phyloP scores from a whole-genome alignment of 2,113 vertebrate genomes.

The Myrmecobius fasciatus region DNA sequence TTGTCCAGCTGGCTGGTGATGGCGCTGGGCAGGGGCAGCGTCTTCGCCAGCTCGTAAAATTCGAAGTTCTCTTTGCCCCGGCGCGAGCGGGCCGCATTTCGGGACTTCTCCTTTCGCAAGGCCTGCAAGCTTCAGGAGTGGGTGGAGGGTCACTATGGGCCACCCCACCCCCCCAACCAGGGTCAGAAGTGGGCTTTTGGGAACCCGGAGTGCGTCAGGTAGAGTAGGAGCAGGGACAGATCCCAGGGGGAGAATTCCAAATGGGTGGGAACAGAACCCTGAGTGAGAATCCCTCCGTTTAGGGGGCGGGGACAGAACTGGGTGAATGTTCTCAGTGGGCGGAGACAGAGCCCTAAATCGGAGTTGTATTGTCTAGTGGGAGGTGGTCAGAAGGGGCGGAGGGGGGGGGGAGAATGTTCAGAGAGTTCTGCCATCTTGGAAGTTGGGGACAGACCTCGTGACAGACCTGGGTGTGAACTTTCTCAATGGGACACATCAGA shows the following conservation, averaged over 20 bases:
- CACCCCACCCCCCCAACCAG: rapidly evolving
- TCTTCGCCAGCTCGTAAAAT: conserved; percentile 94
- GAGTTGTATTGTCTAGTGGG: background rate
- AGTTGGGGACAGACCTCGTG: background rate
- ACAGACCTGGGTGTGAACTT: background rate
- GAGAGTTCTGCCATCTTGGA: background rate
- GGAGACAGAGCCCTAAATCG: background rate
- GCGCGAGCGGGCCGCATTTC: conserved; percentile 92
- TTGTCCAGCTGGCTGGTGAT: conserved; percentile 96
- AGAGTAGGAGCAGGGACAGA: background rate
- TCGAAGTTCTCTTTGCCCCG: conserved; percentile 95
- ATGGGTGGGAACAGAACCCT: background rate
- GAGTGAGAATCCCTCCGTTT: background rate
- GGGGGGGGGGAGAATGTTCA: background rate
- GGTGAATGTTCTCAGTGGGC: background rate
- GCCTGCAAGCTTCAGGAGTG: conserved; percentile 89
- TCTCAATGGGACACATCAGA: background rate
- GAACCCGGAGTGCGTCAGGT: background rate
- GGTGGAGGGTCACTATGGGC: conserved; percentile 40
- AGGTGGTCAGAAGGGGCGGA: background rate
- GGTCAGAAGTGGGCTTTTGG: background rate
- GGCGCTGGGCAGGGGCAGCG: conserved; percentile 92
- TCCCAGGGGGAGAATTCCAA: background rate
- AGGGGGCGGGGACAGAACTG: background rate
- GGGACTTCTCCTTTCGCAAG: conserved; percentile 94